Conservation (phyloP, 2,888 invertebrate genomes). For the Amphiduros pacificus region DNA sequence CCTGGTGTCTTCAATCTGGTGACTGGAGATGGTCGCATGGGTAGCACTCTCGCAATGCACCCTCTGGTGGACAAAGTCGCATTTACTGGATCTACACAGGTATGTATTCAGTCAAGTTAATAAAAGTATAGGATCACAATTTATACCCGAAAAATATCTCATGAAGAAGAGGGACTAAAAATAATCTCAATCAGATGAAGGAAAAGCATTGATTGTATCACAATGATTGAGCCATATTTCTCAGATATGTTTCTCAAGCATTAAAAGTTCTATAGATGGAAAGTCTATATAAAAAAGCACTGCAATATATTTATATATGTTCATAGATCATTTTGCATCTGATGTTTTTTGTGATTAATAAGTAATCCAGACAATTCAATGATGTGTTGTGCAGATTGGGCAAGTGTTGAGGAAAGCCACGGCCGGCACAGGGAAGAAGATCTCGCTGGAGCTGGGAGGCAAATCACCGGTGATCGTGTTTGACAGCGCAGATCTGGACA, state of each 20-base stretch:
- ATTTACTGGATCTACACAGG: slow-evolving; percentile 59
- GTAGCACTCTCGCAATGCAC: slow-evolving; percentile 52
- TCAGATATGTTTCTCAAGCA: no score
- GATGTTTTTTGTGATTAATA: no score
- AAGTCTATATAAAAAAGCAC: no score
- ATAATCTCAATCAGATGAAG: no score
- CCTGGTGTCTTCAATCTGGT: slow-evolving; percentile 62
- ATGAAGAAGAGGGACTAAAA: no score
- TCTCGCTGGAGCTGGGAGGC: slow-evolving; percentile 60
- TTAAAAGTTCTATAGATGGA: no score
- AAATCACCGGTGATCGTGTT: slow-evolving; percentile 64
- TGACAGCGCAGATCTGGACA: slow-evolving; percentile 65
- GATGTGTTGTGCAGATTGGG: slow-evolving; percentile 45
- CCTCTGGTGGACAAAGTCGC: slow-evolving; percentile 57
- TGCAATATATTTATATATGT: no score
- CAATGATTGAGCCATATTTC: no score
- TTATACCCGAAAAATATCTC: neutral
- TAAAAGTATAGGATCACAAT: neutral
- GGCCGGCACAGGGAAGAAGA: slow-evolving; percentile 58
- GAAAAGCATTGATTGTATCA: no score
- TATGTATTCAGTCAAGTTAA: slow-evolving; percentile 26
- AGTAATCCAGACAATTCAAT: no score
- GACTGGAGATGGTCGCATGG: slow-evolving; percentile 56
- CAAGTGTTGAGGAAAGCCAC: slow-evolving; percentile 51
- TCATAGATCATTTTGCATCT: no score